Percentiles rank a stretch among this genome's conserved stretches.
Evolutionary conservation across 2,113 vertebrate species (phyloP).

Genomic region (Oxyruncus cristatus): DNA sequence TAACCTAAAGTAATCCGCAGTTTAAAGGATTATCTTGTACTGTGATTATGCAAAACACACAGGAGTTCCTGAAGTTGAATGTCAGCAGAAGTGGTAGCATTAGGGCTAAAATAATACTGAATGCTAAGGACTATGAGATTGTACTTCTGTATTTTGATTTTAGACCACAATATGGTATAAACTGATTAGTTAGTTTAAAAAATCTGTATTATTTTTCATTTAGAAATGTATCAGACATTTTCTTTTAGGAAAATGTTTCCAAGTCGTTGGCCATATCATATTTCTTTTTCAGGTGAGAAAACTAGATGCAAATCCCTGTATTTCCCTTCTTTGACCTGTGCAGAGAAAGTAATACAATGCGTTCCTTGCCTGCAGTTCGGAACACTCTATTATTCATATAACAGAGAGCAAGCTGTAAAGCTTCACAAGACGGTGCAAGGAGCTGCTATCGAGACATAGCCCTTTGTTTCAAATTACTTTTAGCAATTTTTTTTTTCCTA

Average conservation of each 20-base stretch:
- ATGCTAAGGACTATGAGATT: neutral
- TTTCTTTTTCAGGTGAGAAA: neutral
- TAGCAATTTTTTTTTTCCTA: neutral
- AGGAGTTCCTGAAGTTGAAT: neutral
- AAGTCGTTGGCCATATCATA: neutral
- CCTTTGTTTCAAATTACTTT: neutral
- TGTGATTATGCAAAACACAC: constrained; percentile 5
- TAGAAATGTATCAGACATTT: neutral
- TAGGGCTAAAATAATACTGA: neutral
- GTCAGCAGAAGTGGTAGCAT: neutral
- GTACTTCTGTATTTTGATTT: neutral
- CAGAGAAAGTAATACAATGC: constrained; percentile 12
- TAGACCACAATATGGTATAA: neutral
- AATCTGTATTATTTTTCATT: neutral
- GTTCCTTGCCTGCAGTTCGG: neutral
- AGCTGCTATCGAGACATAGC: neutral
- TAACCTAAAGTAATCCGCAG: neutral
- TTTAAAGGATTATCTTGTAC: neutral
- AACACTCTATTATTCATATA: neutral
- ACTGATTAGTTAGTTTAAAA: neutral
- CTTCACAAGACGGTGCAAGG: neutral
- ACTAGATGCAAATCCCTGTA: neutral
- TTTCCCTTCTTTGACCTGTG: neutral
- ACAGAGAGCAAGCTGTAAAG: neutral
- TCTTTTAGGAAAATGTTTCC: neutral